Base-by-base conservation (phyloP, 1,140 invertebrate species). In the Anastrepha obliqua region DNA sequence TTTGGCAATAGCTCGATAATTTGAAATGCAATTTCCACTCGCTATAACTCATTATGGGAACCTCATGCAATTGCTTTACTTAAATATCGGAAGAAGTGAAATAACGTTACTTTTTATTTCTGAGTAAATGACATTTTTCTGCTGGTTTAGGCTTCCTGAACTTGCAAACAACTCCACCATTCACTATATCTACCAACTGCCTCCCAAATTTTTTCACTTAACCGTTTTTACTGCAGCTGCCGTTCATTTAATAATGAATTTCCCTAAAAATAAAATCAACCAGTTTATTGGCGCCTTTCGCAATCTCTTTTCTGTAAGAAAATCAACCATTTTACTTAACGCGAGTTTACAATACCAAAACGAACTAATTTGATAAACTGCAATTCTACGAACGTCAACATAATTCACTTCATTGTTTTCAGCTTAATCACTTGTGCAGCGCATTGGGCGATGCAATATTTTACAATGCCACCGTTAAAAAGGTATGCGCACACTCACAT, bases 371-470 rank as follows among this genome's bases (percentile, higher is more conserved):
- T 51, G 74, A 81, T 81, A 44, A 81, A 81, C 74, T 58, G 74
- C 74, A 81, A 81, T 81, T 81, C 74, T 47, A 55, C 74, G 74
- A 81, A 81, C 74, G 74, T 81, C 74, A 81, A 60, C 85, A 86
- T 86, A 86, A 86, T 86, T 86, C 85, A 86, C 85, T 60, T 86
- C 58, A 86, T 86, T 86, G 85, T 86, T 86, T 86, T 44, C 59
- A 62, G 42, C 58, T 86, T 86, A 86, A 86, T 86, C 58, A 60
- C 51, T 86, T 60, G 9, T 62, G 15, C 85, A 86, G 55, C 85
- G 3, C 55, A 60, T 86, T 86, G 74, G 47, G 74, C 74, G 74
- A 47, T 11, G 74, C 74, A 55, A 55, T 55, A 81, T 55, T 51
- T 51, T 81, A 58, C 74, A n/a, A 55, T 55, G 47, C 47, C 74